Percentiles rank a stretch among this genome's conserved stretches.
These are phyloP conservation scores for Mesorhabditis sp. DNA, from an alignment of 2,888 invertebrate genomes.

Conservation along the genomic window DNA sequence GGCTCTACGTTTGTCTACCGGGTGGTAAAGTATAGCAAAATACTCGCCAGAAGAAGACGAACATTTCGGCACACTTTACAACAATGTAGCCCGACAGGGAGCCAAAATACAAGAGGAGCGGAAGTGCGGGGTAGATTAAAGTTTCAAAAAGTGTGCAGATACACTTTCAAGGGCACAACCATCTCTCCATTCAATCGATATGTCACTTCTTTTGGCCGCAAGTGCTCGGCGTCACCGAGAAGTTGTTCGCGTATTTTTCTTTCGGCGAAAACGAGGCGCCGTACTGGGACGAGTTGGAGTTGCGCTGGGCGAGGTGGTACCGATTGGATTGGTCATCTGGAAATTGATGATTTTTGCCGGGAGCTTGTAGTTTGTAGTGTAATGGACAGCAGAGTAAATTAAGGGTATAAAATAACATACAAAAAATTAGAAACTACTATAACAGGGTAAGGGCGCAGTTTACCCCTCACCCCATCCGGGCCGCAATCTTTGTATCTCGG, in stretches of 20 bases:
- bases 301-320: not conserved
- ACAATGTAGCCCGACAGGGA: too few relatives aligned
- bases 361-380: not conserved
- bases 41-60: too few relatives aligned
- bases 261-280: conserved; percentile 3
- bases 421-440: too few relatives aligned
- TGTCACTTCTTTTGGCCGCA: not conserved
- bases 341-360: not conserved
- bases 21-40: too few relatives aligned
- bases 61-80: too few relatives aligned
- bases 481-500: too few relatives aligned
- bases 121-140: not conserved
- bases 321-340: conserved; percentile 4
- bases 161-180: conserved; percentile 1
- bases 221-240: not conserved
- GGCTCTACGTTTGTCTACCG: too few relatives aligned
- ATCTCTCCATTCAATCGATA: not conserved
- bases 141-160: not conserved
- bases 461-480: too few relatives aligned
- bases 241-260: not conserved
- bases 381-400: too few relatives aligned
- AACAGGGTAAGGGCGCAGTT: too few relatives aligned
- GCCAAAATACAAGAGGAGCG: too few relatives aligned
- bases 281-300: conserved; percentile 1
- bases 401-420: too few relatives aligned